Base-by-base conservation (phyloP, 2,113 vertebrate genomes). In the Ptyas mucosa region DNA sequence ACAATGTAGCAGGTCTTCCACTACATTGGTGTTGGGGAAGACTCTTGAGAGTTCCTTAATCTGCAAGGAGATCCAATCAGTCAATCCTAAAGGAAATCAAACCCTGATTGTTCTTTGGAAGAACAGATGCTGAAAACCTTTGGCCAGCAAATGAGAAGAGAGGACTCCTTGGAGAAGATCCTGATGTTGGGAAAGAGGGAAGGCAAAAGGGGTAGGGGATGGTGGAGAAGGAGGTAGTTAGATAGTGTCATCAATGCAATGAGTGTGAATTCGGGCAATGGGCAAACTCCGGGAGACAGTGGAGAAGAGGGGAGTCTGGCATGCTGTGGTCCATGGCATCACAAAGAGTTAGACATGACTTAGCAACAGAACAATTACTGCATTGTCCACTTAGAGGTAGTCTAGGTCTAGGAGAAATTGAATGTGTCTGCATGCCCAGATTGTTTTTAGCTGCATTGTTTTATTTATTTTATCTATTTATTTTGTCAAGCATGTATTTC, bases 1-100 rank as follows among this genome's bases (percentile, higher is more conserved):
- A 94, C 95, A 94, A 96, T 91, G 95, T 57, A 94, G 95, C 94
- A 92, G 0, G 46, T 92, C 95, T 93, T 93, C 95, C 96, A 90
- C 95, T 96, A 51, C 90, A 14, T 64, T 64, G 29, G 11, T 14
- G 29, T 14, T 64, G 61, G 26, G 61, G 61, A 64, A 64, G 61
- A 29, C 61, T 29, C 61, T 12, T 61, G 58, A 61, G 24, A 61
- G 10, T 61, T 10, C 24, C 58, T 61, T 29, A 24, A 64, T 29
- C 58, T 64, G 58, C 58, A 64, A 64, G 58, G 24, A 64, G 58
- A 64, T 12, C 58, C 11, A 64, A 29, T 64, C 26, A 29, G 61
- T 12, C 26, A 5, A 64, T 64, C 61, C 61, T 29, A 64, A 64
- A 64, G 11, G 10, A 12, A 29, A 29, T 64, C 10, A 64, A 29